Base-by-base conservation (phyloP, 2,888 invertebrate species). In the Polydrusus pterygomalis region DNA sequence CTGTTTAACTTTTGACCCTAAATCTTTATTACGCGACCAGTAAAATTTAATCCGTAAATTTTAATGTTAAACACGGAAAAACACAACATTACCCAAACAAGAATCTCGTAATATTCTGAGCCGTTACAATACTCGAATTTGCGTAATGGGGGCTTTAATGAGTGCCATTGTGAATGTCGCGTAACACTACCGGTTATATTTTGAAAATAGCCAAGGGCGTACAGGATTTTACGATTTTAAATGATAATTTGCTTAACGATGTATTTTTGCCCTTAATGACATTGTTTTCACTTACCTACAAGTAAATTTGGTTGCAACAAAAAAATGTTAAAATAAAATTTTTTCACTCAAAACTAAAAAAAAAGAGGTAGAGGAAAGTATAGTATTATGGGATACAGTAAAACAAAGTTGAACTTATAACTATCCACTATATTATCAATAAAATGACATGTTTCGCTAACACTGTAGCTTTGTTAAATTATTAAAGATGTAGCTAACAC, bases 51-150 rank as follows among this genome's bases (percentile, higher is more conserved):
- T 51, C 9, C 51, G 51, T 51, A 51, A 51, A 18, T 30, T 56
- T 56, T 30, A 56, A 30, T 56, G 30, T 56, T 30, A n/a, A 56
- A 56, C 56, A 56, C 56, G 56, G 30, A 56, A 56, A 56, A 56
- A 56, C 56, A 56, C 56, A 56, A 30, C 30, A 56, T 30, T 56
- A 30, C 56, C 30, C n/a, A 25, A 56, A 56, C 56, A 56, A 56
- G 56, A 56, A 56, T 56, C 56, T 56, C 56, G 56, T 56, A 56
- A 56, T 56, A 18, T 56, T 51, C 51, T 51, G 30, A 56, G 30
- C 30, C 30, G 18, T 56, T 30, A 56, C 56, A 56, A 56, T 56
- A 56, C 56, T 56, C 30, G 30, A 56, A 56, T 56, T 56, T 56
- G 25, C 56, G 13, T 56, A 56, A 56, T 56, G 30, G 56, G 56